Evolutionary conservation across 2,888 invertebrate genomes (phyloP), one percentile per base, ranked within the genome.

Genomic region (Octonoba sinensis): DNA sequence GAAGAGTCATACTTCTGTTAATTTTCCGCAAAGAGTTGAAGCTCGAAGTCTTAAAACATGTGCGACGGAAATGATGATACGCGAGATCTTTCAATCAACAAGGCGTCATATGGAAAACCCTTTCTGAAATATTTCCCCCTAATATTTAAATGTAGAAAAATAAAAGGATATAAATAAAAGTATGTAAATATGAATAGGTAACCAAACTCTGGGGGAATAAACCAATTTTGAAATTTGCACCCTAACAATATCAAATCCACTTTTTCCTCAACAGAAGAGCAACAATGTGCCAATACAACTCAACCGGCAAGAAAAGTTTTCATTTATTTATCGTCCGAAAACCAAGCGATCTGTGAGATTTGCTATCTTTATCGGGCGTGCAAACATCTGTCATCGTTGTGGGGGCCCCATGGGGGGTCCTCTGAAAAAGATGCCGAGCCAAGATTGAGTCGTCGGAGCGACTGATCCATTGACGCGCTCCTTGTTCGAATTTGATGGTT

Each of bases 401-500:
- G 57, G 59, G 46, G 24, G 66, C 71, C 78, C 78, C 20, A 57
- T 18, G 46, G 46, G 13, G 22, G 75, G 66, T 54, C 24, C 46
- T 20, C 59, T 36, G 20, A 18, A 24, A 65, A 73, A 77, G 77
- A 78, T 78, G 64, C 65, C 57, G 62, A 15, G n/a, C 57, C 71
- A 57, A 71, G 77, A 78, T 78, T 71, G 77, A 71, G 71, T 67
- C 71, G 71, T 66, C 27, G 74, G 47, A 67, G 59, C 57, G 49
- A 67, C 44, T 66, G 78, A 72, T 59, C 66, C 78, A 51, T 72
- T 65, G 71, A 71, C 57, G 44, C 54, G 64, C 64, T 64, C 64
- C 77, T 77, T 57, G 65, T 72, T 71, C 71, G 71, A 79, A 79
- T 79, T 79, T 79, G 72, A 79, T 79, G 78, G 78, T 79, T 79